Evolutionary conservation across 2,113 vertebrate genomes (phyloP), one percentile per base, ranked within the genome.

Genomic region (Fukomys damarensis): DNA sequence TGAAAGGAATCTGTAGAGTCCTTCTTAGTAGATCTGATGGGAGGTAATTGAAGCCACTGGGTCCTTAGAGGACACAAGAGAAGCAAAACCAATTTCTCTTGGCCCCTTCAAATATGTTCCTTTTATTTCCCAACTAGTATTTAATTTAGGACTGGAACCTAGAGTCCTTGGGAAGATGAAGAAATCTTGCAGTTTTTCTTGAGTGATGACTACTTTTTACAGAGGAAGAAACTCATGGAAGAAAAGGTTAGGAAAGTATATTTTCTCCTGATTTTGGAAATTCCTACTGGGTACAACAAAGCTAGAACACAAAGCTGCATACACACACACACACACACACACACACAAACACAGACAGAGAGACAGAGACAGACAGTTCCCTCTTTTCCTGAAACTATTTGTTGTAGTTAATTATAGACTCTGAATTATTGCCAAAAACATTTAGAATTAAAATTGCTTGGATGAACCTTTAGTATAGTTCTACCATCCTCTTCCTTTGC

Each of bases 401-500:
- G 41, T 35, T 92, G 1, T 28, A 52, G 7, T 87, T 93, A 93
- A 95, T 74, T 93, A 85, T 1, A 96, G 38, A 81, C 76, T 87
- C 9, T 63, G 54, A 92, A 79, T 74, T 22, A 90, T 20, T 38
- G 49, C 10, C 24, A 85, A 81, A 30, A 11, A 28, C 46, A 85
- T 92, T 95, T 92, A 46, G 43, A 97, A 68, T 95, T 92, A 76
- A 93, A 96, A 70, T n/a, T 35, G 30, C 7, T 59, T 93, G 43
- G 65, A 68, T 82, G 19, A 1, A 56, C 26, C 38, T 80, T 85
- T 72, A 79, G 20, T 32, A 93, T 94, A 46, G 81, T 86, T 72
- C 74, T 89, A 35, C 59, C 12, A 95, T 83, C 10, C 16, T 77
- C 22, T 20, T 46, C 68, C 70, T 91, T 92, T 86, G 54, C 56